Conservation (phyloP, 1,140 invertebrate genomes). For the Pseudomyrmex dendroicus region DNA sequence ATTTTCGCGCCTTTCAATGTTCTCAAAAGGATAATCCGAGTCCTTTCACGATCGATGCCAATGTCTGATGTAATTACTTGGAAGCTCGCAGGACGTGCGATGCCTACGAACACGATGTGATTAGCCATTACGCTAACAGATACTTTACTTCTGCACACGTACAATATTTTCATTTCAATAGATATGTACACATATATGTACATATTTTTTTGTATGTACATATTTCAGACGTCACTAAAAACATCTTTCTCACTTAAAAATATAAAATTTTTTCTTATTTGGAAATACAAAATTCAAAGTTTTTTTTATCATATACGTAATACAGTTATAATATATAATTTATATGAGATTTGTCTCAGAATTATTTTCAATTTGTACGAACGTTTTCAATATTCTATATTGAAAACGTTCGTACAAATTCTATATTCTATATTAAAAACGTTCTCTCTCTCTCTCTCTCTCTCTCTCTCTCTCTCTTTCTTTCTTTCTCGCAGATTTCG, state of each 20-base stretch:
- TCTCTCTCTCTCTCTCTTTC: too few species aligned
- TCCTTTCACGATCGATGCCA: conserved; percentile 64
- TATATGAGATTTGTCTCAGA: not conserved
- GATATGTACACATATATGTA: too few species aligned
- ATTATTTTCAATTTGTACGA: not conserved
- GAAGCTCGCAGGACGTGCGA: conserved; percentile 65
- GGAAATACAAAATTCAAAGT: too few species aligned
- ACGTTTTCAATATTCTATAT: not conserved
- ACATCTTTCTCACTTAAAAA: not conserved
- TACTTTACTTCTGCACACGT: conserved; percentile 14
- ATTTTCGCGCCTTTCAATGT: conserved; percentile 66
- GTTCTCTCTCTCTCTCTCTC: too few species aligned
- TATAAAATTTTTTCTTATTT: too few species aligned
- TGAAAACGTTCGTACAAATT: not conserved
- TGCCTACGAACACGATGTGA: conserved; percentile 52
- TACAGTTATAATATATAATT: not conserved
- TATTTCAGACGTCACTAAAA: too few species aligned
- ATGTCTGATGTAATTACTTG: conserved; percentile 69
- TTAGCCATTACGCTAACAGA: conserved; percentile 33
- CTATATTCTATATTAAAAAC: not conserved
- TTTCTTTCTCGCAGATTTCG: not conserved
- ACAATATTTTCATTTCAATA: conserved; percentile 10
- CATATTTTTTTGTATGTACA: not conserved
- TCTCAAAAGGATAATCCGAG: conserved; percentile 65
- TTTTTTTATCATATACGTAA: too few species aligned